Base-by-base conservation (phyloP, 2,888 invertebrate species). In the Microchrysa polita region DNA sequence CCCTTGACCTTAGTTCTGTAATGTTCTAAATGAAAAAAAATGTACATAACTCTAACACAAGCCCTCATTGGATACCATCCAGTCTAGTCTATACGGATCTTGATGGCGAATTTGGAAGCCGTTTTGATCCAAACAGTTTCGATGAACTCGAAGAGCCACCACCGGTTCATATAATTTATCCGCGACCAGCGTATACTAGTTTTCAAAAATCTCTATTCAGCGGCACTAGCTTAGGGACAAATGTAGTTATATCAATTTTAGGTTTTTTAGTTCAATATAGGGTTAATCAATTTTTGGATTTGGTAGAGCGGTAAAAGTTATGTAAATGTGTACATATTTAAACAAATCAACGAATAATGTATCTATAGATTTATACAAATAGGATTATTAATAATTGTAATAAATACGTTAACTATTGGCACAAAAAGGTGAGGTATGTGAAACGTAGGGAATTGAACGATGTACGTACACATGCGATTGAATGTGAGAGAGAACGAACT, bases 91-190 rank as follows among this genome's bases (percentile, higher is more conserved):
- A 89, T 80, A 87, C 88, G 72, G 88, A 90, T 80, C 82, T 86
- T 42, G 89, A 84, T 73, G 79, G 77, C 74, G 84, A 82, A 74
- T 80, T 80, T 61, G 79, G 78, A 34, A 73, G 69, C 75, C 80
- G 81, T 34, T 83, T 82, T 74, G 85, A 86, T 81, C 82, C 83
- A 10, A 81, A 88, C 79, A 87, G 88, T 79, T 91, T 90, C 79
- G 90, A 91, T 81, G 89, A 88, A 78, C 86, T 90, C 78, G 88
- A 89, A 79, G 89, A 90, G 77, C 90, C 90, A 59, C 90, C 90
- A 71, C 90, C 90, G 73, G 90, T 90, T 74, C 90, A 90, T 82
- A 90, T 91, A 81, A 87, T 90, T 79, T 90, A 91, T 84, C 90
- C 90, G 65, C 88, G 89, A 79, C 90, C 90, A 40, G 81, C 81